Evolutionary conservation across 2,888 invertebrate species (phyloP), one percentile per base, ranked within the genome.

Genomic region (Aromia moschata): DNA sequence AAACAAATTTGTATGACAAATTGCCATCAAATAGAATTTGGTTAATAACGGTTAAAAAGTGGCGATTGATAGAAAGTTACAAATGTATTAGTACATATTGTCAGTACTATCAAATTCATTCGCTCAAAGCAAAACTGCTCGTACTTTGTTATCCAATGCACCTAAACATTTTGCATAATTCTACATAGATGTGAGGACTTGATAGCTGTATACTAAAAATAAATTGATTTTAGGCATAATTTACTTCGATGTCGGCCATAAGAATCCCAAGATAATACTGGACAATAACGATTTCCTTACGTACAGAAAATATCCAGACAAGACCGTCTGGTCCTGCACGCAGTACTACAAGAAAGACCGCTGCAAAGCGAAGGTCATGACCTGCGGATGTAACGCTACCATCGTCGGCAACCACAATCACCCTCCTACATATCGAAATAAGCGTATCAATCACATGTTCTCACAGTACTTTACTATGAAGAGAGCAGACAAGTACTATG

Each of bases 241-340:
- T 30, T 67, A 70, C 45, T 66, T 71, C 20, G 62, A 67, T 11
- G 60, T 61, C 3, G 71, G 70, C 9, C 56, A 62, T 11, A 71
- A 70, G 30, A 61, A 72, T 49, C 72, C 72, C 9, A 72, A 67
- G 49, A 60, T 72, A 2, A 65, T 71, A 11, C 37, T 71, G 15
- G 57, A 70, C 40, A 43, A 56, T 30, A 57, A 69, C 45, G 60
- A 63, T 14, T 72, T 62, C 58, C 47, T 59, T 10, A 62, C 71
- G n/a, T 66, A 70, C 14, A 56, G 55, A 44, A 68, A 61, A 46
- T 49, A 60, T 31, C 56, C 62, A 0, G 60, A 64, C 30, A 68
- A 67, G 58, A 70, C 65, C 1, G 37, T 64, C 1, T 72, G 70
- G 71, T 49, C 44, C 9, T 72, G 72, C 56, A 57, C 58, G 2